Percentiles rank a stretch among this genome's conserved stretches.
These are phyloP conservation scores for Lasiurus cinereus DNA, from an alignment of 2,113 vertebrate species.

Conservation along the genomic window DNA sequence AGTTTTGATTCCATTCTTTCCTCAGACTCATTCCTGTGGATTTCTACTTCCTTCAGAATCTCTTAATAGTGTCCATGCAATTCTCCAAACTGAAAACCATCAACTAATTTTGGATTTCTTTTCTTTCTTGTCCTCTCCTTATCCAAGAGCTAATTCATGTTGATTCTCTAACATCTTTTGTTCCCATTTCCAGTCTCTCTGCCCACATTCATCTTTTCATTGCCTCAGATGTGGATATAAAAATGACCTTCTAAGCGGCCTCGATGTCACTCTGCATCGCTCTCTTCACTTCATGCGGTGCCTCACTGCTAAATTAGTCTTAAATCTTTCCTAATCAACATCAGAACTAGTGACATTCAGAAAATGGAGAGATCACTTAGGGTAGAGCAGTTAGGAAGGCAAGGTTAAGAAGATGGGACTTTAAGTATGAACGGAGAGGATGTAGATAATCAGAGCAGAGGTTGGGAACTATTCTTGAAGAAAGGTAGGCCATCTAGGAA, in stretches of 20 bases:
- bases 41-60: not conserved
- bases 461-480: not conserved
- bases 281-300: not conserved
- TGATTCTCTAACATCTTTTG: not conserved
- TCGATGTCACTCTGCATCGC: not conserved
- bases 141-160: not conserved
- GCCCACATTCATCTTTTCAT: not conserved
- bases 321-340: conserved; percentile 47
- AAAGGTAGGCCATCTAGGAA: conserved; percentile 4
- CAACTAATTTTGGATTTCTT: not conserved
- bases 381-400: conserved; percentile 4
- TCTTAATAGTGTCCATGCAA: not conserved
- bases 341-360: conserved; percentile 55
- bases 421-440: not conserved
- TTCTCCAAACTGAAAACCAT: conserved; percentile 4
- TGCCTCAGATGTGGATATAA: not conserved
- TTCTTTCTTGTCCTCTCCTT: not conserved
- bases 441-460: conserved; percentile 35
- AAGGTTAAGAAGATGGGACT: conserved; percentile 3
- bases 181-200: not conserved
- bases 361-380: conserved; percentile 5
- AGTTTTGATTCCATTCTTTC: not conserved
- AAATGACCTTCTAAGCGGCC: not conserved
- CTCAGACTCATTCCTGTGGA: not conserved
- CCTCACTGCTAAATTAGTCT: conserved; percentile 34